Conservation (phyloP, 1,140 invertebrate genomes). For the Adelges cooleyi region DNA sequence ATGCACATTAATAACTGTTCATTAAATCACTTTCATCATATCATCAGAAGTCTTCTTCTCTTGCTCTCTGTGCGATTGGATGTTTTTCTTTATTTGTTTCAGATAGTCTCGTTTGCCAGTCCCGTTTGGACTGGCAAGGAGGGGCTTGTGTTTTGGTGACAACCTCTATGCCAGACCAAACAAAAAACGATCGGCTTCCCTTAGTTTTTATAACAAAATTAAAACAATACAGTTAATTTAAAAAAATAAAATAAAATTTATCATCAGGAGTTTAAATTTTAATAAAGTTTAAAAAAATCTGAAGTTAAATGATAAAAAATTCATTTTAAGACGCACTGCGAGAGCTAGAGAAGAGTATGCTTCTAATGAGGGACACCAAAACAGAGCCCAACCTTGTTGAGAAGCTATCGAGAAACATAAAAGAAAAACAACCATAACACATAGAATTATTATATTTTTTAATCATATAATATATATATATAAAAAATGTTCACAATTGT, state of each 20-base stretch:
- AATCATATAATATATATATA: slow-evolving; percentile 1
- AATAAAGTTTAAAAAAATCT: slow-evolving; percentile 35
- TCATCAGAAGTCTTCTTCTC: slow-evolving; percentile 22
- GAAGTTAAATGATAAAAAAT: not conserved
- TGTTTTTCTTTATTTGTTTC: slow-evolving; percentile 40
- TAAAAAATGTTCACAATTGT: slow-evolving; percentile 24
- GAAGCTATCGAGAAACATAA: slow-evolving; percentile 27
- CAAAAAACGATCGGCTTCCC: slow-evolving; percentile 25
- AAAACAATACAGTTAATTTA: slow-evolving; percentile 35
- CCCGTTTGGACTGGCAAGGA: slow-evolving; percentile 47
- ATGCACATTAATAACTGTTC: too few relatives aligned
- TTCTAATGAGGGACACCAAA: slow-evolving; percentile 44
- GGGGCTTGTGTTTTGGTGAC: slow-evolving; percentile 57
- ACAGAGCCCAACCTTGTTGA: slow-evolving; percentile 46
- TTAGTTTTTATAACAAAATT: slow-evolving; percentile 15
- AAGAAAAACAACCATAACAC: slow-evolving; percentile 28
- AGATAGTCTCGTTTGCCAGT: slow-evolving; percentile 37
- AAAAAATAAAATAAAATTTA: slow-evolving; percentile 31
- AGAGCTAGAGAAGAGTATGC: slow-evolving; percentile 27
- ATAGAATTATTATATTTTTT: slow-evolving; percentile 21
- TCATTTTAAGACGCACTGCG: slow-evolving; percentile 27
- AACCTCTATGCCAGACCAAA: slow-evolving; percentile 26
- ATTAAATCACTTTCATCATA: too few relatives aligned
- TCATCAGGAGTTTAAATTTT: slow-evolving; percentile 37
- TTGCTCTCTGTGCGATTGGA: slow-evolving; percentile 43